phyloP scores from a whole-genome alignment of 1,140 invertebrate genomes.

The Bicyclus anynana region DNA sequence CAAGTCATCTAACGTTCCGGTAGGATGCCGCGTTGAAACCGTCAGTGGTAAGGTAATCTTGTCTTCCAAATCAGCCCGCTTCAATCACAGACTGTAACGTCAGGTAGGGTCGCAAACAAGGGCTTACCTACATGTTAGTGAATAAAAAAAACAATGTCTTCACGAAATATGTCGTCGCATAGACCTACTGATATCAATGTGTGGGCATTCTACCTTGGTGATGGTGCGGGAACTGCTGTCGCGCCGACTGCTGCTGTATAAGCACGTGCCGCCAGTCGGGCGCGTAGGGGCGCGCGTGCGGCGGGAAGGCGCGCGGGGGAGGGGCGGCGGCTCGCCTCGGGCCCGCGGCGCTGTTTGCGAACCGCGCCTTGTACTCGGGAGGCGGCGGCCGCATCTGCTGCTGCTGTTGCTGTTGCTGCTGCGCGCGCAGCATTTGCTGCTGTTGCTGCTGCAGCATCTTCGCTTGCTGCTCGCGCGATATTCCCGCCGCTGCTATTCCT shows the following conservation, averaged over 20 bases:
- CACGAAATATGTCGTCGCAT: no score
- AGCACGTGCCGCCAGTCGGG: conserved; percentile 85
- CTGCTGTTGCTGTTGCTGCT: conserved; percentile 76
- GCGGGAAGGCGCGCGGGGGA: conserved; percentile 83
- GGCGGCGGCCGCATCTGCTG: conserved; percentile 83
- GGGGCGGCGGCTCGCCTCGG: conserved; percentile 66
- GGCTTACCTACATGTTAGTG: no score
- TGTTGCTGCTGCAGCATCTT: conserved; percentile 81
- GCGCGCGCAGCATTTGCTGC: conserved; percentile 78
- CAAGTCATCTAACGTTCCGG: no score
- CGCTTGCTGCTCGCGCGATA: conserved; percentile 79
- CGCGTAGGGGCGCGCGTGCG: conserved; percentile 78
- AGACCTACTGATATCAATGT: not conserved
- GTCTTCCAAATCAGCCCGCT: no score
- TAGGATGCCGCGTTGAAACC: no score
- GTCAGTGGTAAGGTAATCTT: no score
- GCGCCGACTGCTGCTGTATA: conserved; percentile 82
- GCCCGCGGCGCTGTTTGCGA: conserved; percentile 77
- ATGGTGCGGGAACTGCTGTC: conserved; percentile 82
- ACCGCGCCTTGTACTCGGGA: conserved; percentile 85
- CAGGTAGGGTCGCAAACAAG: no score
- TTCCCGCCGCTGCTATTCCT: conserved; percentile 66
- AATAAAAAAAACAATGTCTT: no score
- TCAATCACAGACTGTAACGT: no score
- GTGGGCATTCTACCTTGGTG: conserved; percentile 77